Conservation (phyloP, 35 echinoderm and acorn worm species). For the Eucidaris tribuloides region DNA sequence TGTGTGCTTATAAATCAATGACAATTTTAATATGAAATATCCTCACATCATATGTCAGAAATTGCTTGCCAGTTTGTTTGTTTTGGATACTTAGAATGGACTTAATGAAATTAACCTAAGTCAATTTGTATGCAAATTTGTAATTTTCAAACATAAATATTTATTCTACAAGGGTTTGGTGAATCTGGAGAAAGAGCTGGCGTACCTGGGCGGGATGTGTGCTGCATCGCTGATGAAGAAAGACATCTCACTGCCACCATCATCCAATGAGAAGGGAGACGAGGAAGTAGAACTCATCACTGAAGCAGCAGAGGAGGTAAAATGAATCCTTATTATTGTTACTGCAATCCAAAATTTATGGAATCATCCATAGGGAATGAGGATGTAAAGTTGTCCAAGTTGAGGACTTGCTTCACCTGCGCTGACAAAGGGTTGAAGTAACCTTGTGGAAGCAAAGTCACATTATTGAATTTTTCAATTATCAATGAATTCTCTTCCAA, state of each 20-base stretch:
- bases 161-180: constrained; percentile 95
- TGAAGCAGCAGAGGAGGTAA: constrained; percentile 85
- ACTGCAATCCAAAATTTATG: background rate
- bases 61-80: background rate
- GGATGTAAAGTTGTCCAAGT: background rate
- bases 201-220: constrained; percentile 94
- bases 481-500: too few relatives aligned
- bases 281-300: constrained; percentile 90
- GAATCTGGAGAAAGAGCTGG: constrained; percentile 94
- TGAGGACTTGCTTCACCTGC: background rate
- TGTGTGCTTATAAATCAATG: too few relatives aligned
- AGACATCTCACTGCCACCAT: constrained; percentile 73
- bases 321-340: background rate
- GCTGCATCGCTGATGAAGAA: constrained; percentile 83
- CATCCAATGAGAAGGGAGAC: constrained; percentile 49
- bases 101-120: too few relatives aligned
- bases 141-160: too few relatives aligned
- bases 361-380: background rate
- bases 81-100: background rate
- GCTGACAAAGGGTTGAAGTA: background rate
- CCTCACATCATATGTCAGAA: background rate
- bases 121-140: too few relatives aligned
- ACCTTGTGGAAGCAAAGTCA: too few relatives aligned
- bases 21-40: background rate
- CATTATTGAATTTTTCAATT: too few relatives aligned